A percentile compares a stretch with the other conserved stretches of the same genome.
Conservation (phyloP, 1,140 invertebrate species). For the Ruditapes philippinarum region DNA sequence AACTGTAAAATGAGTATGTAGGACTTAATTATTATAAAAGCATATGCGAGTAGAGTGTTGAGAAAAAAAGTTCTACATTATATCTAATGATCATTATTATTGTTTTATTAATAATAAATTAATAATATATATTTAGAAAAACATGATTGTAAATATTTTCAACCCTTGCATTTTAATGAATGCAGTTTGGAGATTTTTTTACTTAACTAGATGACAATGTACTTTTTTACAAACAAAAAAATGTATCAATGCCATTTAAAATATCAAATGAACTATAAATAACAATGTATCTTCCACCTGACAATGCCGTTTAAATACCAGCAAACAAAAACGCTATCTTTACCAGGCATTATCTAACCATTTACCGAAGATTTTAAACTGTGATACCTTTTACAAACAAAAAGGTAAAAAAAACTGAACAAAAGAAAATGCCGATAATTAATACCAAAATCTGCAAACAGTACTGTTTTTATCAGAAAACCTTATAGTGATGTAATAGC, state of each 20-base stretch:
- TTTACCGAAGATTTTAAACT: conserved; percentile 11
- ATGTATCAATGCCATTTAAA: conserved; percentile 41
- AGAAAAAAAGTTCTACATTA: too few relatives aligned
- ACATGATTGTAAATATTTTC: too few relatives aligned
- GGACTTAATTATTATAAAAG: too few relatives aligned
- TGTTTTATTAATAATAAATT: too few relatives aligned
- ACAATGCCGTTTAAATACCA: conserved; percentile 42
- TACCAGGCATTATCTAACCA: neutral
- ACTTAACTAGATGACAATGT: neutral
- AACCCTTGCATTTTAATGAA: too few relatives aligned
- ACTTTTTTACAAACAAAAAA: neutral
- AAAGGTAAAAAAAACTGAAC: neutral
- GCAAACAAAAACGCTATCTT: conserved; percentile 1
- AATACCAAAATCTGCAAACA: neutral
- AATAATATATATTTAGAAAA: too few relatives aligned
- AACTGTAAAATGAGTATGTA: too few relatives aligned
- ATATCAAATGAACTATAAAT: conserved; percentile 21
- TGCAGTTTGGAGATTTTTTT: too few relatives aligned
- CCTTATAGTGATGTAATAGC: neutral
- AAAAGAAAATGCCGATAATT: neutral
- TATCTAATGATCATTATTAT: too few relatives aligned
- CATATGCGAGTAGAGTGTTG: too few relatives aligned
- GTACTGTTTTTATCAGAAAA: neutral
- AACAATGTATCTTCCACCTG: neutral
- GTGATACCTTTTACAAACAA: neutral